Percentiles rank a stretch among this genome's conserved stretches.
These are phyloP conservation scores for Pampusana beccarii DNA, from an alignment of 2,113 vertebrate genomes.

Conservation along the genomic window DNA sequence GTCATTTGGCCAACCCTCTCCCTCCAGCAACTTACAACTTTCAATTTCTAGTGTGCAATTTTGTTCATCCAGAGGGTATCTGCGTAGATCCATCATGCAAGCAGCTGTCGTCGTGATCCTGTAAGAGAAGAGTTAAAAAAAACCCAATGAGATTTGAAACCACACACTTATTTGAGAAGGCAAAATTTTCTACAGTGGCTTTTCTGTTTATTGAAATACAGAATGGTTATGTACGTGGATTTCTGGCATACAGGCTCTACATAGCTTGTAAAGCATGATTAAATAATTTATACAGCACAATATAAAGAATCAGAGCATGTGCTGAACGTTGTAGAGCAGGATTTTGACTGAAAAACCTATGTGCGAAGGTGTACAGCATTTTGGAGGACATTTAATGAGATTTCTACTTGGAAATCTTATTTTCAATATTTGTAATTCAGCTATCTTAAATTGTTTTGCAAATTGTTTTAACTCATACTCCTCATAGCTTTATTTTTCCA, in stretches of 20 bases:
- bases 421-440: not conserved
- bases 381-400: not conserved
- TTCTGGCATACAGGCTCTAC: not conserved
- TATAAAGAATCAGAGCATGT: not conserved
- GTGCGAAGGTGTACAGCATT: not conserved
- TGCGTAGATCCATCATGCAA: constrained; percentile 96
- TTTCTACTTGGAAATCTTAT: not conserved
- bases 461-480: not conserved
- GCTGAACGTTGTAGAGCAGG: not conserved
- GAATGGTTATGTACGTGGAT: not conserved
- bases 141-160: not conserved
- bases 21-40: constrained; percentile 86
- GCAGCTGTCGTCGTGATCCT: constrained; percentile 95
- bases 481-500: not conserved
- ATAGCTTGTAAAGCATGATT: not conserved
- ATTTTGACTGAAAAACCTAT: not conserved
- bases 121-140: not conserved
- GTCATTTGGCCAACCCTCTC: constrained; percentile 3
- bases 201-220: constrained; percentile 4
- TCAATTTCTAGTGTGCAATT: constrained; percentile 95
- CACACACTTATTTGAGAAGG: not conserved
- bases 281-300: not conserved
- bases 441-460: not conserved
- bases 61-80: constrained; percentile 93
- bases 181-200: not conserved